These are phyloP conservation scores for Trematocara unimaculatum DNA, from an alignment of 2,113 vertebrate species.

Conservation along the genomic window DNA sequence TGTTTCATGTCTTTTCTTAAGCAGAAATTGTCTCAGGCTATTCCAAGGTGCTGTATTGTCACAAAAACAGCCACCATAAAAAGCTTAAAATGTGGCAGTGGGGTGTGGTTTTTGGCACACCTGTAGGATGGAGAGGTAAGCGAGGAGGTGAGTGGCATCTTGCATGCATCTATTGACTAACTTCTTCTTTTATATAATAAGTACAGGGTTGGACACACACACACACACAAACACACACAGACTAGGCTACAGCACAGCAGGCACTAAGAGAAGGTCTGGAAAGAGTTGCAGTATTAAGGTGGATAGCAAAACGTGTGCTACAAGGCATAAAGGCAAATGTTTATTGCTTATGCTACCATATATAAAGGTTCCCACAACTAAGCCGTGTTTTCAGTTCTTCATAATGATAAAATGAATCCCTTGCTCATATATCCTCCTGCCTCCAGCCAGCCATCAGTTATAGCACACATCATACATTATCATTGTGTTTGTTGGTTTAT, in stretches of 20 bases:
- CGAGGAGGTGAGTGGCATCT: background rate
- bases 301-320: background rate
- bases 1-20: background rate
- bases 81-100: background rate
- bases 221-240: background rate
- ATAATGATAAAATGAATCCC: background rate
- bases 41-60: background rate
- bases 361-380: background rate
- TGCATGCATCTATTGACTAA: background rate
- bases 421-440: background rate
- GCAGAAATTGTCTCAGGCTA: background rate
- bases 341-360: background rate
- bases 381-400: background rate
- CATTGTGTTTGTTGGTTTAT: background rate
- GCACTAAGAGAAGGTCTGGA: background rate
- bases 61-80: background rate
- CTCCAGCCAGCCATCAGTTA: background rate
- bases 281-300: background rate
- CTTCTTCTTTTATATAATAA: background rate
- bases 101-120: background rate
- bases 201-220: background rate
- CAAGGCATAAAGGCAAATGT: background rate
- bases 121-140: background rate
- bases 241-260: background rate
- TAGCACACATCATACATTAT: background rate